These are phyloP conservation scores for Apodemia mormo DNA, from an alignment of 2,888 invertebrate species.

Conservation along the genomic window DNA sequence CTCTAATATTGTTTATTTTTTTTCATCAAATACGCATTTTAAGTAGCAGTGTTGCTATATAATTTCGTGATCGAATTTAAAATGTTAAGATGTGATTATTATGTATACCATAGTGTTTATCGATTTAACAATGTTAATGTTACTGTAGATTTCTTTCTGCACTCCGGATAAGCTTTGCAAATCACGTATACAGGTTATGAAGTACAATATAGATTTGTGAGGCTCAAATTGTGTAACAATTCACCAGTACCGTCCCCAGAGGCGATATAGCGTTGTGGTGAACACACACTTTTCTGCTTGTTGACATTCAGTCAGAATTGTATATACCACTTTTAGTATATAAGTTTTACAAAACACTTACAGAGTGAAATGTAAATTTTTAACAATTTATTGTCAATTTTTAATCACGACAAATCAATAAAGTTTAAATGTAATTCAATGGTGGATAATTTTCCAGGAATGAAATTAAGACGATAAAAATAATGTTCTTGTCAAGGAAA, in stretches of 20 bases:
- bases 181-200: slow-evolving; percentile 60
- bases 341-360: too few relatives aligned
- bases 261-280: slow-evolving; percentile 51
- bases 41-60: not conserved
- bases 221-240: slow-evolving; percentile 56
- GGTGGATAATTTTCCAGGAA: too few relatives aligned
- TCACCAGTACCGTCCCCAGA: slow-evolving; percentile 47
- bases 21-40: slow-evolving; percentile 24
- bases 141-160: slow-evolving; percentile 54
- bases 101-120: slow-evolving; percentile 41
- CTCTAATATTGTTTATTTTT: slow-evolving; percentile 24
- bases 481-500: too few relatives aligned
- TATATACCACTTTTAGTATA: not conserved
- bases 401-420: too few relatives aligned
- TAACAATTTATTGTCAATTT: too few relatives aligned
- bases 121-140: slow-evolving; percentile 64
- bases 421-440: too few relatives aligned
- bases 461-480: too few relatives aligned
- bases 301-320: not conserved
- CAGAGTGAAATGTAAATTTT: too few relatives aligned
- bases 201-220: slow-evolving; percentile 70
- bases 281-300: not conserved
- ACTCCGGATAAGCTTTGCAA: slow-evolving; percentile 44
- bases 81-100: slow-evolving; percentile 18
- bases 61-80: slow-evolving; percentile 22